A percentile compares a stretch with the other conserved stretches of the same genome.
phyloP scores from a whole-genome alignment of 2,113 vertebrate species.

The Sebastes schlegelii region DNA sequence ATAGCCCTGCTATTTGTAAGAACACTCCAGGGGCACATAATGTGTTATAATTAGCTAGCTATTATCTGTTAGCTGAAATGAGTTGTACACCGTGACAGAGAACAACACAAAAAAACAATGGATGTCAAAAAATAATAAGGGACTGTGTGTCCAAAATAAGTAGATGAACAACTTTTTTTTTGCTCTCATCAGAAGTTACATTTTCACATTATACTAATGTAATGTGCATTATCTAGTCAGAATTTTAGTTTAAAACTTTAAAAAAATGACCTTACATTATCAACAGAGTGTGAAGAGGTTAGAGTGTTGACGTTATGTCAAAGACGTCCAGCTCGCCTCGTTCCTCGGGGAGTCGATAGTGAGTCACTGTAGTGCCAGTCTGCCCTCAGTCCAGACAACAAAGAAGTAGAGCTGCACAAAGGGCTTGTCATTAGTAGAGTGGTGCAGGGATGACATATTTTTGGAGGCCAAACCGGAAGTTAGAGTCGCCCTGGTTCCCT shows the following conservation, averaged over 20 bases:
- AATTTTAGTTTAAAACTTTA: neutral
- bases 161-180: neutral
- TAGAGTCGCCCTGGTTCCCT: too few relatives aligned
- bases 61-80: constrained; percentile 41
- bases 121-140: constrained; percentile 21
- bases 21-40: constrained; percentile 45
- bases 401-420: too few relatives aligned
- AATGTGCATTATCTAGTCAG: neutral
- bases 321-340: too few relatives aligned
- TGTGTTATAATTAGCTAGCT: constrained; percentile 65
- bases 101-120: constrained; percentile 8
- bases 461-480: too few relatives aligned
- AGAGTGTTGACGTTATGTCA: neutral
- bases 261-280: neutral
- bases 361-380: too few relatives aligned
- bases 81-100: constrained; percentile 30
- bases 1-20: constrained; percentile 54
- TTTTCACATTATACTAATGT: neutral
- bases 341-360: too few relatives aligned
- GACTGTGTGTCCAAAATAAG: neutral
- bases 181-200: neutral
- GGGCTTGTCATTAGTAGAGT: too few relatives aligned
- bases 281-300: neutral
- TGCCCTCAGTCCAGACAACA: too few relatives aligned
- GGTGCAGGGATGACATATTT: too few relatives aligned